A percentile compares a stretch with the other conserved stretches of the same genome.
phyloP scores from a whole-genome alignment of 2,888 invertebrate species.

The Amphipoea lucens region DNA sequence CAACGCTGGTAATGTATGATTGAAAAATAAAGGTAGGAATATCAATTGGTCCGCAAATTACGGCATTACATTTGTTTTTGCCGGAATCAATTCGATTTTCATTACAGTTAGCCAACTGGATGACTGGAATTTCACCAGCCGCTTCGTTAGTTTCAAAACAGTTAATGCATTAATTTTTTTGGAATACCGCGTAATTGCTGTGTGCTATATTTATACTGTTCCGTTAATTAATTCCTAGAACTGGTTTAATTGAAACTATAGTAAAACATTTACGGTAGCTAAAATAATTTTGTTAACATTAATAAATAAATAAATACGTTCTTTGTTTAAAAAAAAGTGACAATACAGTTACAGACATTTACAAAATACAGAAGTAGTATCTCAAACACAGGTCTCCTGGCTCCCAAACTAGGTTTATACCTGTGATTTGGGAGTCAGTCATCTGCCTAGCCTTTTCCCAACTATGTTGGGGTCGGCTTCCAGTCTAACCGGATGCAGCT shows the following conservation, averaged over 20 bases:
- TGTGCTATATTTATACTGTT: background rate
- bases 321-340: too few relatives aligned
- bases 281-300: background rate
- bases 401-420: too few relatives aligned
- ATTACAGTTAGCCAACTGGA: background rate
- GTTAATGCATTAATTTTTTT: background rate
- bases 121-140: background rate
- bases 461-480: too few relatives aligned
- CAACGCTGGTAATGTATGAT: background rate
- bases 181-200: background rate
- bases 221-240: background rate
- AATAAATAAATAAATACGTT: too few relatives aligned
- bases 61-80: background rate
- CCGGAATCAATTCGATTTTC: background rate
- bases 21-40: background rate
- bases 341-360: too few relatives aligned
- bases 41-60: background rate
- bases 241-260: slow-evolving; percentile 3
- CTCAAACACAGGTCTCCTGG: too few relatives aligned
- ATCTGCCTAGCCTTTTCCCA: too few relatives aligned
- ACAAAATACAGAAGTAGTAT: too few relatives aligned
- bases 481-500: too few relatives aligned
- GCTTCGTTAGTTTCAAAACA: slow-evolving; percentile 12
- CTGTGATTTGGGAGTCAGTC: too few relatives aligned
- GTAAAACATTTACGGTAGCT: background rate